Base-by-base conservation (phyloP, 2,888 invertebrate species). In the Rapana venosa region DNA sequence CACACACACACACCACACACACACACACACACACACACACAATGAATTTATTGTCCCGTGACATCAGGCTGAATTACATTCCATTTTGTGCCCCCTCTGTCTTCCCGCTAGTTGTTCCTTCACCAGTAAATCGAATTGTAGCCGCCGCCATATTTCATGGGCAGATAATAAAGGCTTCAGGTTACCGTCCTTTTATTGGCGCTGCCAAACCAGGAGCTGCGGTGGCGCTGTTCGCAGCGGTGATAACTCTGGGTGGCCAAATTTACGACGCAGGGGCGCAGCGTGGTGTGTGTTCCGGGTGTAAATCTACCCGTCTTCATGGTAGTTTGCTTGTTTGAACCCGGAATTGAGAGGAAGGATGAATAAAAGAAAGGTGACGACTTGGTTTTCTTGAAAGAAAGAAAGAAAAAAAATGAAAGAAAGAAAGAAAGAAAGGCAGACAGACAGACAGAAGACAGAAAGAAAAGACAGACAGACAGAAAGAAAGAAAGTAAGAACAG, bases 81-180 rank as follows among this genome's bases (percentile, higher is more conserved):
- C 87, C 30, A 87, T 87, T 87, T 87, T 87, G 35, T 70, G 26
- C 35, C 30, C 77, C 70, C 15, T 5, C 74, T 11, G 11, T n/a
- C 30, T 13, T 4, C 22, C 74, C 66, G 17, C 26, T 13, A 2
- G 26, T 22, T 11, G 26, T 22, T 22, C 36, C 17, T 83, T 47
- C 6, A 47, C 47, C 36, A 1, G 0, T 32, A 22, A 36, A 74
- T 36, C 87, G 74, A 88, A 36, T 83, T 85, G 85, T 83, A 70
- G 66, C 84, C 83, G 66, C 32, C 84, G 70, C 61, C 85, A 83
- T 89, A 89, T 84, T 74, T 89, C 89, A 89, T n/a, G 32, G 70
- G 66, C 30, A 89, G 89, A 89, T 89, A 89, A 85, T 89, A 89
- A 89, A 89, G 36, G 83, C 84, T n/a, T 89, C 89, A 74, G 61